phyloP scores from a whole-genome alignment of 2,113 vertebrate genomes.

The Epinephelus cyanopodus region DNA sequence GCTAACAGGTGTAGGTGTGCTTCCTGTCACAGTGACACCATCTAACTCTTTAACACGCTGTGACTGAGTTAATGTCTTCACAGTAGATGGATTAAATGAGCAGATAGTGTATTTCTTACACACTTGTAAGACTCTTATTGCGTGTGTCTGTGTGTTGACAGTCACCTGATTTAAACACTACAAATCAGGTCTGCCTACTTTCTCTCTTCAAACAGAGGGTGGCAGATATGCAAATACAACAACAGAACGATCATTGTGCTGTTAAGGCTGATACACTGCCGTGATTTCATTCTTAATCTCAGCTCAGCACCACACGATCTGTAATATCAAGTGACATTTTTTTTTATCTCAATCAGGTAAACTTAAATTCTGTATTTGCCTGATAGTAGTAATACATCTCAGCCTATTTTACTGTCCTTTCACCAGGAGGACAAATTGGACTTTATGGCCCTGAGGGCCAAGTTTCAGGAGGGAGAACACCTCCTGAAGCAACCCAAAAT shows the following conservation, averaged over 20 bases:
- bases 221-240: not conserved
- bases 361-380: not conserved
- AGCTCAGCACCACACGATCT: not conserved
- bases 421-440: slow-evolving; percentile 71
- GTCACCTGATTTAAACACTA: not conserved
- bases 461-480: slow-evolving; percentile 77
- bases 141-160: not conserved
- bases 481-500: slow-evolving; percentile 59
- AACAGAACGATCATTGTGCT: not conserved
- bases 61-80: not conserved
- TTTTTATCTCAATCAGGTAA: not conserved
- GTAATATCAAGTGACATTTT: not conserved
- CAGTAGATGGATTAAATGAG: not conserved
- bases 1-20: not conserved
- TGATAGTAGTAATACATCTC: not conserved
- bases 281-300: not conserved
- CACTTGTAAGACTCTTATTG: not conserved
- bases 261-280: not conserved
- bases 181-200: slow-evolving; percentile 9
- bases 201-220: not conserved
- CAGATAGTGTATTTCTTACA: not conserved
- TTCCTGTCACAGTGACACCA: not conserved
- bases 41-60: not conserved
- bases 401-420: slow-evolving; percentile 31
- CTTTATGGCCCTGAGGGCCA: slow-evolving; percentile 79